Evolutionary conservation across 37 sponge, comb jelly and placozoan species (phyloP), one percentile per base, ranked within the genome.

Genomic region (Sycon ciliatum): DNA sequence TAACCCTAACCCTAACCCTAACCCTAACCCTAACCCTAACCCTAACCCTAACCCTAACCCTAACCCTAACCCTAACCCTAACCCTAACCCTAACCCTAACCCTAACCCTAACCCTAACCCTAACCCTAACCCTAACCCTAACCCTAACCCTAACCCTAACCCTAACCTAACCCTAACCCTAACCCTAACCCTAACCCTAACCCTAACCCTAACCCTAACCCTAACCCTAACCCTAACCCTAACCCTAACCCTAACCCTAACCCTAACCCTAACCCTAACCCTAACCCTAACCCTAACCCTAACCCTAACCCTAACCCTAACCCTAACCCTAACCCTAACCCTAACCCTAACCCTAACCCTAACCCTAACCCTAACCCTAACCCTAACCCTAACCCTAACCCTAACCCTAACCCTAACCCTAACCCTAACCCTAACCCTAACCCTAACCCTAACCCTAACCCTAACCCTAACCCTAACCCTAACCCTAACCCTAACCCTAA

Each of bases 311-410:
- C 49, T 13, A 18, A 42, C 9, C 49, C 49, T 42, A 42, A 42
- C 49, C 49, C 49, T 42, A 42, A 42, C 49, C 49, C 49, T 42
- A 42, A 42, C 9, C 49, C 49, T 13, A 18, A 42, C 9, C 49
- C 49, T 13, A 18, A 42, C 9, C 49, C 49, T 13, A 18, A 42
- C 49, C 49, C 49, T 42, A 42, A 42, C 49, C 49, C 49, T 42
- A 42, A 42, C 49, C 49, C 49, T 42, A 42, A 42, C 49, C 49
- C 49, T 42, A 42, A 42, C 49, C 49, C 49, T 42, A 42, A 42
- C 49, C 49, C 49, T 42, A 42, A 42, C 49, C 49, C 49, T 42
- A 42, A 42, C 49, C 49, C 49, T 42, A 42, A 42, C 49, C 49
- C 49, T 42, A 42, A 42, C 49, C 49, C 49, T 42, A 42, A 42